These are phyloP conservation scores for Hoplodrina ambigua DNA, from an alignment of 2,888 invertebrate genomes.

Conservation along the genomic window DNA sequence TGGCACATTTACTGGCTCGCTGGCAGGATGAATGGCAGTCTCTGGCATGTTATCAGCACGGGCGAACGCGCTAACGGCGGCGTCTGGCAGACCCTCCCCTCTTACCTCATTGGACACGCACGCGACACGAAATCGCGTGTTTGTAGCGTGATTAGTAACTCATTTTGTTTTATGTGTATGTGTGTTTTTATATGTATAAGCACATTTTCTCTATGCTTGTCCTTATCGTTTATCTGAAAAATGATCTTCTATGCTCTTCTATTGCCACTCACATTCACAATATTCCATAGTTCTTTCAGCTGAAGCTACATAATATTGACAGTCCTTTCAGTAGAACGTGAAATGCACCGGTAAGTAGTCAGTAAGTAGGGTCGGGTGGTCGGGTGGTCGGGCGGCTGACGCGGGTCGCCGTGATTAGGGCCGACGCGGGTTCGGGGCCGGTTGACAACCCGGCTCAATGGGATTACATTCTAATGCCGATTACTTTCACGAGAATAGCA, in stretches of 20 bases:
- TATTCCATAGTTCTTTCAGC: conserved; percentile 15
- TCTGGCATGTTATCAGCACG: conserved; percentile 49
- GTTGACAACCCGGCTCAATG: conserved; percentile 52
- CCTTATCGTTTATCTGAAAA: not conserved
- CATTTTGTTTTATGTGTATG: conserved; percentile 19
- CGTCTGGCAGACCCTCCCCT: conserved; percentile 38
- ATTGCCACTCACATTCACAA: not conserved
- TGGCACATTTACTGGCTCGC: conserved; percentile 36
- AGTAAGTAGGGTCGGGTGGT: conserved; percentile 38
- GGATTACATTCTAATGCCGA: conserved; percentile 53
- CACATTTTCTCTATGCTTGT: not conserved
- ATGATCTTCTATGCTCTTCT: not conserved
- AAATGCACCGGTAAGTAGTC: conserved; percentile 43
- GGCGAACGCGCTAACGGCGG: conserved; percentile 42
- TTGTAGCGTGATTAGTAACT: conserved; percentile 32
- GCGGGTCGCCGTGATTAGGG: conserved; percentile 59
- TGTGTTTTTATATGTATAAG: conserved; percentile 21
- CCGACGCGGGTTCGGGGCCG: conserved; percentile 47
- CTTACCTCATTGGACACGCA: conserved; percentile 46
- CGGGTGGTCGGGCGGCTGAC: conserved; percentile 43
- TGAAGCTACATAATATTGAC: conserved; percentile 30
- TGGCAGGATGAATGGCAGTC: conserved; percentile 38
- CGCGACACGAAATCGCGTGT: conserved; percentile 40
- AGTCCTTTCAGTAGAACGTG: conserved; percentile 43
- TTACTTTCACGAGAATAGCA: conserved; percentile 46